These are phyloP conservation scores for Podiceps cristatus DNA, from an alignment of 2,113 vertebrate genomes.

Conservation along the genomic window DNA sequence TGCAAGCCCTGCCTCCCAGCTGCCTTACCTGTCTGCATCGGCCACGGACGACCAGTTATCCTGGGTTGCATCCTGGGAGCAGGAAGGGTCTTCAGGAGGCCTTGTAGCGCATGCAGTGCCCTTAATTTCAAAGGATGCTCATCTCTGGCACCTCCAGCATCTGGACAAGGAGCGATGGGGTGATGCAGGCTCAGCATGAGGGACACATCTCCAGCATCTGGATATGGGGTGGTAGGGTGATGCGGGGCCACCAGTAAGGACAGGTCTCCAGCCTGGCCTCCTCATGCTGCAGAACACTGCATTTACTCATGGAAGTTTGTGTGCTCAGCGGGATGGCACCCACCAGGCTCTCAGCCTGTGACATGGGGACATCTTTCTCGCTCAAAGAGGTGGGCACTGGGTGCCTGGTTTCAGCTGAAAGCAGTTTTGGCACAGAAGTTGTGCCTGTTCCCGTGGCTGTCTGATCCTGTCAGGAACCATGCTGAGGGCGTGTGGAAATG, in stretches of 20 bases:
- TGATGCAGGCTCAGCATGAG: background rate
- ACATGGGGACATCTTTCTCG: background rate
- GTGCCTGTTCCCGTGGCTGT: fast-evolving
- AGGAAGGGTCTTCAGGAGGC: background rate
- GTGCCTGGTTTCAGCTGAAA: background rate
- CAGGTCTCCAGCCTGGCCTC: background rate
- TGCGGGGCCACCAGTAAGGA: background rate
- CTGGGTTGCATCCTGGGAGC: background rate
- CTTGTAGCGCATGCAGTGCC: background rate
- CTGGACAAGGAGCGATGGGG: background rate
- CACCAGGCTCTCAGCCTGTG: background rate
- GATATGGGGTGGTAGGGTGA: background rate
- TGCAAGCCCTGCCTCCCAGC: background rate
- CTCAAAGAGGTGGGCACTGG: background rate
- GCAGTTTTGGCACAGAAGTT: background rate
- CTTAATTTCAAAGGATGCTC: background rate
- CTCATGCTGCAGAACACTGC: background rate
- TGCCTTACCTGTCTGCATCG: background rate
- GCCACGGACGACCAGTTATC: background rate
- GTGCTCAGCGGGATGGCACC: background rate
- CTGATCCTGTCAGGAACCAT: background rate
- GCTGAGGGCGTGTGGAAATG: background rate
- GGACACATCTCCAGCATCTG: background rate
- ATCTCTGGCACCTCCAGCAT: background rate
- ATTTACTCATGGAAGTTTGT: background rate